A percentile compares a stretch with the other conserved stretches of the same genome.
Conservation (phyloP, 2,113 vertebrate species). For the Gila orcuttii region DNA sequence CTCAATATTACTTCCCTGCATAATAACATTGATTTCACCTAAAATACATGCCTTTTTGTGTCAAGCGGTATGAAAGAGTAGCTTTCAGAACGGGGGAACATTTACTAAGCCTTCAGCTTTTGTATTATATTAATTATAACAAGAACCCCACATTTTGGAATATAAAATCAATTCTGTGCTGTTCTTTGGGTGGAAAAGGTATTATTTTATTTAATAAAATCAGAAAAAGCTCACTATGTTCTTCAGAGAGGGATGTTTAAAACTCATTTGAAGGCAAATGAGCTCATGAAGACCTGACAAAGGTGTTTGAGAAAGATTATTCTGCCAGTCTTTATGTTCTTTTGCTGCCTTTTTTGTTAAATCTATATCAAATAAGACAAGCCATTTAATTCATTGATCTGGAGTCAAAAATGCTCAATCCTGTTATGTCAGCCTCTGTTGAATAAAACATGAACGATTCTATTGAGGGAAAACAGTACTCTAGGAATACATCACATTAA, state of each 20-base stretch:
- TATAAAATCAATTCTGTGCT: not conserved
- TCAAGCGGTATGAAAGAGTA: not conserved
- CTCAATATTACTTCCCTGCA: not conserved
- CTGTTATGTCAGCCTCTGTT: conserved; percentile 26
- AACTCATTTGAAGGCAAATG: conserved; percentile 7
- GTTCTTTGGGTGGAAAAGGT: not conserved
- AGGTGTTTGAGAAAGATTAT: conserved; percentile 35
- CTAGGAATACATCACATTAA: conserved; percentile 46
- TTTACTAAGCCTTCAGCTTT: not conserved
- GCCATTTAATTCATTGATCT: not conserved
- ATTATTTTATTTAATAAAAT: not conserved
- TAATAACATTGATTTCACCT: not conserved
- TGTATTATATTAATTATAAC: not conserved
- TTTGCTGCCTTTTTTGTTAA: conserved; percentile 40
- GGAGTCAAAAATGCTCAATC: conserved; percentile 36
- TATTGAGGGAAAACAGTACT: conserved; percentile 17
- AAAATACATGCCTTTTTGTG: not conserved
- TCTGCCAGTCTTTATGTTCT: conserved; percentile 31
- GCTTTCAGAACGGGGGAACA: not conserved
- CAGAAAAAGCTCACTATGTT: not conserved
- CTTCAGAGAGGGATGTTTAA: not conserved
- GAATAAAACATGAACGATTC: conserved; percentile 57
- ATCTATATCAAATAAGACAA: conserved; percentile 1
- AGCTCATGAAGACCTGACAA: not conserved
- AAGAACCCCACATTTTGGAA: not conserved